phyloP scores from a whole-genome alignment of 2,797 vertebrate genomes.

The Philypnodon macrostomus region DNA sequence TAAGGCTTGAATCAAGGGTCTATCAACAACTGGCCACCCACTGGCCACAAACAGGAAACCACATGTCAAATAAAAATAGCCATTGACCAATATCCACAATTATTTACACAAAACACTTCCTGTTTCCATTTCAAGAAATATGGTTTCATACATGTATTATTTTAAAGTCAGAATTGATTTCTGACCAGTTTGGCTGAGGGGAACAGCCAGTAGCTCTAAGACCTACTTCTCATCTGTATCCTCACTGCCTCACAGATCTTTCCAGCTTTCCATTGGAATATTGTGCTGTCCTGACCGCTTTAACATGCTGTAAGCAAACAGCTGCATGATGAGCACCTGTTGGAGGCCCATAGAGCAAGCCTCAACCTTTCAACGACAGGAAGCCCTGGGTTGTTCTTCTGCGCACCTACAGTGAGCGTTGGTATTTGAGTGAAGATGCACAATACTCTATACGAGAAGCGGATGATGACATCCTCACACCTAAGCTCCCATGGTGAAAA shows the following conservation, averaged over 20 bases:
- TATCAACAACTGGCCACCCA: conserved; percentile 16
- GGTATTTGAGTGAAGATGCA: conserved; percentile 18
- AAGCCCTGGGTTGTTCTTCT: conserved; percentile 64
- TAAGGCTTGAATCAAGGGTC: not conserved
- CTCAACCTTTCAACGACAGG: conserved; percentile 79
- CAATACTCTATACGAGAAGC: conserved; percentile 34
- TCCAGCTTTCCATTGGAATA: conserved; percentile 60
- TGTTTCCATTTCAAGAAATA: not conserved
- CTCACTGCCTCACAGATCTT: conserved; percentile 23
- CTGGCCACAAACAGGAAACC: conserved; percentile 18
- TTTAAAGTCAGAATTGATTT: no score
- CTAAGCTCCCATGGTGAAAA: conserved; percentile 14
- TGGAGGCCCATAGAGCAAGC: conserved; percentile 57
- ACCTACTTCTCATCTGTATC: conserved; percentile 13
- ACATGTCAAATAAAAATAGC: conserved; percentile 13
- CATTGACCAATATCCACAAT: no score
- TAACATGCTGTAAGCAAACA: conserved; percentile 48
- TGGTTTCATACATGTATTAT: no score
- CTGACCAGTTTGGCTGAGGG: no score
- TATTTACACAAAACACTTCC: no score
- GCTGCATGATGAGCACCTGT: conserved; percentile 77
- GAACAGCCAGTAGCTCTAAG: not conserved
- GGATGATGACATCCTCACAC: conserved; percentile 54
- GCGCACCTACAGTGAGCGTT: conserved; percentile 22
- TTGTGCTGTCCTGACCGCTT: conserved; percentile 68